Base-by-base conservation (phyloP, 2,888 invertebrate genomes). In the Saturnia pavonia region DNA sequence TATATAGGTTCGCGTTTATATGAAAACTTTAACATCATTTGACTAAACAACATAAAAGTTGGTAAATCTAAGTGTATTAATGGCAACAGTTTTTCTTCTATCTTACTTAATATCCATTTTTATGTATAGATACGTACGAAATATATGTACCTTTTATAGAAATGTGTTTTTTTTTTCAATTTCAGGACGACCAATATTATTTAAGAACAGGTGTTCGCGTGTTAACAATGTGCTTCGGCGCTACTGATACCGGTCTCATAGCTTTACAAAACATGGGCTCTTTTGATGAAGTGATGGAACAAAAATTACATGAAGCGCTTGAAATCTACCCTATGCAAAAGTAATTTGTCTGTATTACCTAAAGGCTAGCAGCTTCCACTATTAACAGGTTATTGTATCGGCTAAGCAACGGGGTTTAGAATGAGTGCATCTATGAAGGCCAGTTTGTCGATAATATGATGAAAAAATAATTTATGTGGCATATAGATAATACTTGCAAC, bases 121-220 rank as follows among this genome's bases (percentile, higher is more conserved):
- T n/a, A n/a, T n/a, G n/a, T 51, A 51, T 51, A 7, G 16, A 12
- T 51, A 19, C 6, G 6, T 19, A 7, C 19, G 19, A 19, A 11
- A 51, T 19, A 19, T 51, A 51, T 22, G 14, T 63, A 43, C 7
- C n/a, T 48, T 19, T 7, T 27, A 16, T 60, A 16, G 11, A 45
- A 7, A 11, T 34, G n/a, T n/a, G 0, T 45, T 60, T n/a, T 67
- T 63, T 71, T 69, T 76, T 73, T n/a, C 72, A 86, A 86, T 66
- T 73, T 27, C 27, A 60, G 57, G 9, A 60, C 45, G 80, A 82
- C 12, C 75, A 78, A 12, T 82, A 81, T 67, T 85, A 81, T 68
- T 69, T 72, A 2, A 78, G 75, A 57, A 84, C 83, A 8, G 85
- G 83, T 6, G 85, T 87, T 1, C 79, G 86, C 54, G 81, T 86